These are phyloP conservation scores for Archips crataeganus DNA, from an alignment of 2,888 invertebrate genomes.

Conservation along the genomic window DNA sequence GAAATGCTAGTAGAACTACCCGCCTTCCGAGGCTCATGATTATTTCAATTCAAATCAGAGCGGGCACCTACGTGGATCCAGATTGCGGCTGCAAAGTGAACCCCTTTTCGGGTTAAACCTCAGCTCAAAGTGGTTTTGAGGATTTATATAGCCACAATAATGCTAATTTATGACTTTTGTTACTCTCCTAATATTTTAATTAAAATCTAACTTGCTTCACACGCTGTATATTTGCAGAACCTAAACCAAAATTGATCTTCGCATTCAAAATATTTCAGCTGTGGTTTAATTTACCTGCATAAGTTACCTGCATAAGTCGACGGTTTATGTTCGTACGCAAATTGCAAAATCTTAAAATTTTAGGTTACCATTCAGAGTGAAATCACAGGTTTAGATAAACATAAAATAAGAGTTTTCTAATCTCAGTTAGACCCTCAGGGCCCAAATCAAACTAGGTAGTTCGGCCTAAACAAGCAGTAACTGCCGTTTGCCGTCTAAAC, in stretches of 20 bases:
- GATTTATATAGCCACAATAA: slow-evolving; percentile 25
- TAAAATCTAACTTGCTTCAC: slow-evolving; percentile 9
- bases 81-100: slow-evolving; percentile 22
- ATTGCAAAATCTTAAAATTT: slow-evolving; percentile 1
- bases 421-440: slow-evolving; percentile 19
- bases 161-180: slow-evolving; percentile 22
- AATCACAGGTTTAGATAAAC: slow-evolving; percentile 12
- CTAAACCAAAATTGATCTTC: not conserved
- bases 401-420: slow-evolving; percentile 10
- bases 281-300: too few species aligned
- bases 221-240: not conserved
- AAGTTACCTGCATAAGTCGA: not conserved
- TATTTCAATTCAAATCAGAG: slow-evolving; percentile 26
- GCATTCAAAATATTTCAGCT: not conserved
- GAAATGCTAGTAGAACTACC: not conserved
- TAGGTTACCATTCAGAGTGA: not conserved
- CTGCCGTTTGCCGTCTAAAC: slow-evolving; percentile 22
- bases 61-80: slow-evolving; percentile 7
- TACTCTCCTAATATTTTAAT: slow-evolving; percentile 6
- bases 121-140: slow-evolving; percentile 8
- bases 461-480: slow-evolving; percentile 28
- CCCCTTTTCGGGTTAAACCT: slow-evolving; percentile 20
- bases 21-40: slow-evolving; percentile 1
- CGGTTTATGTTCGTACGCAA: not conserved
- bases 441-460: slow-evolving; percentile 18